phyloP scores from a whole-genome alignment of 2,113 vertebrate genomes.

The Neoarius graeffei region DNA sequence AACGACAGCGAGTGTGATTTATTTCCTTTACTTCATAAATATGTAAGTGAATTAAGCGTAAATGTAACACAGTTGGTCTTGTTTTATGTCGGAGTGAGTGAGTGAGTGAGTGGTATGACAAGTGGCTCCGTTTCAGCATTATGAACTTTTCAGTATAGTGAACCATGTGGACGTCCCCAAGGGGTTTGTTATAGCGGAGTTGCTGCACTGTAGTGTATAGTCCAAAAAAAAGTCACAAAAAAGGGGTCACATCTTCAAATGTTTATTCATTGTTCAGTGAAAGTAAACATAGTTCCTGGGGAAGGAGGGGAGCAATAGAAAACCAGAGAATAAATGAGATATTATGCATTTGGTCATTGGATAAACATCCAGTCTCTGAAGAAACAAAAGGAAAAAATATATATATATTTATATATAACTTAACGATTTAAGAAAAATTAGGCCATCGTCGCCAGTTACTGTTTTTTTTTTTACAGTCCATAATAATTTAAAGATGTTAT shows the following conservation, averaged over 20 bases:
- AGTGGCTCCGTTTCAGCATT: not conserved
- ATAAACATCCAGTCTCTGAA: conserved; percentile 80
- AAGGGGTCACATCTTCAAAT: conserved; percentile 59
- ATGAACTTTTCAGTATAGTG: too few species aligned
- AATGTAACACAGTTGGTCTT: not conserved
- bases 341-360: conserved; percentile 79
- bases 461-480: conserved; percentile 64
- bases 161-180: too few species aligned
- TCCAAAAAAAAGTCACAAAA: not conserved
- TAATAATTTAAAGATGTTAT: conserved; percentile 76
- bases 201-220: not conserved
- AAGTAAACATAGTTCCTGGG: conserved; percentile 71
- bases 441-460: conserved; percentile 66
- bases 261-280: conserved; percentile 76
- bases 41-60: too few species aligned
- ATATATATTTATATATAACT: conserved; percentile 64
- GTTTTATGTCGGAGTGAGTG: not conserved
- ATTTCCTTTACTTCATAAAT: too few species aligned
- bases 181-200: not conserved
- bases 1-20: too few species aligned
- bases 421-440: conserved; percentile 71
- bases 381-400: conserved; percentile 59
- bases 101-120: not conserved
- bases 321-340: conserved; percentile 73
- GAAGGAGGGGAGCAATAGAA: conserved; percentile 52